Evolutionary conservation across 2,113 vertebrate species (phyloP).

Genomic region (Corvus hawaiiensis): DNA sequence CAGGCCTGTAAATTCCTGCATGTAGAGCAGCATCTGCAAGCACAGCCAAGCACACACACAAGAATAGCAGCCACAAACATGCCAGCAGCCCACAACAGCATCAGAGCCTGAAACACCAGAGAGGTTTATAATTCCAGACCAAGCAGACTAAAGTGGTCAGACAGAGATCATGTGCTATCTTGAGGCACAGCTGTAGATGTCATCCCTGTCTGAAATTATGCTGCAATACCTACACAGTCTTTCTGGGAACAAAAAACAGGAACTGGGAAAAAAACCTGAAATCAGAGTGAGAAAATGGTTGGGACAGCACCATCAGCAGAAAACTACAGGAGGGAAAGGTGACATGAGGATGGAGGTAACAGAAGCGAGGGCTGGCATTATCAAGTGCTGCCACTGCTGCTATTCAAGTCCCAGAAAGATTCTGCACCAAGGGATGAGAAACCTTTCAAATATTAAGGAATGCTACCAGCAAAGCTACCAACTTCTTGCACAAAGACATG

Average conservation of each 20-base stretch:
- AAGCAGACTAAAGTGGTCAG: background rate
- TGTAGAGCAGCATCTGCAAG: background rate
- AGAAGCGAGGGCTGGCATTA: background rate
- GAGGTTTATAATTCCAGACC: background rate
- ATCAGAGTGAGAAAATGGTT: background rate
- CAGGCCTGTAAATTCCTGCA: background rate
- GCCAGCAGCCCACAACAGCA: background rate
- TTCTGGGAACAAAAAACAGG: background rate
- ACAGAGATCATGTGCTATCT: background rate
- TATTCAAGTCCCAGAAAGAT: background rate
- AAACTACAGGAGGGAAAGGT: background rate
- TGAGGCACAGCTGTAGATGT: background rate
- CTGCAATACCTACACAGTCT: background rate
- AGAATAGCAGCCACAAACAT: background rate
- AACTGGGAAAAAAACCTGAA: background rate
- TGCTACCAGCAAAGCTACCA: background rate
- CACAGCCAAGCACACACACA: background rate
- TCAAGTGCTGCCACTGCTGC: background rate
- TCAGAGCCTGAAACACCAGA: background rate
- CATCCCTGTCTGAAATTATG: background rate
- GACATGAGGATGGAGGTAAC: background rate
- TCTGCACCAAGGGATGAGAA: background rate
- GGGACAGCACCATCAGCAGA: background rate
- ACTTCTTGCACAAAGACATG: slow-evolving; percentile 58
- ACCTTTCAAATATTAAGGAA: background rate